Evolutionary conservation across 2,113 vertebrate genomes (phyloP), one percentile per base, ranked within the genome.

Genomic region (Phoenicopterus ruber): DNA sequence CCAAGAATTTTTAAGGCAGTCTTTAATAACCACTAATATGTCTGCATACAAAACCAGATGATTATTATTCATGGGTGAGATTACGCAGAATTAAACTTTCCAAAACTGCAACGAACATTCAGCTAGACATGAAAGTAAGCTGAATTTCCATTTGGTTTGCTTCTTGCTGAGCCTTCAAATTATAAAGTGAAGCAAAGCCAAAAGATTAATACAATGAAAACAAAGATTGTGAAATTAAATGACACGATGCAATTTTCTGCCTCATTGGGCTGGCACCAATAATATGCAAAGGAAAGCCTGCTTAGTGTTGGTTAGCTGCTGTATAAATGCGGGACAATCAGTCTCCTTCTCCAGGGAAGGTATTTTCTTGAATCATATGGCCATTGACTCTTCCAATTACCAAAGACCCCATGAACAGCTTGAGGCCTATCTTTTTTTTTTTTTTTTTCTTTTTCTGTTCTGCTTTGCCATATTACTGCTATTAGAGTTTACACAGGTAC

Each of bases 221-320:
- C 98, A 99, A 99, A 99, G 98, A 99, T 98, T 99, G 98, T 98
- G 98, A 98, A 99, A 99, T 99, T 98, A 99, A 99, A 99, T 98
- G 99, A 99, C 98, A 99, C 97, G 98, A 99, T 98, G 98, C 98
- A 99, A 99, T 99, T 99, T 99, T 99, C 99, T 98, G 98, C 98
- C 98, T 99, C 98, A 98, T 98, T 98, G 98, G 98, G 97, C 98
- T 98, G 98, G 97, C 98, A 98, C 98, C 98, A 98, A 98, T 98
- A 98, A 97, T 97, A 98, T 98, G 98, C 98, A 98, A 97, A 98
- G 97, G 97, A 95, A 98, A 98, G 98, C 96, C 97, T 97, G 97
- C 97, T 97, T 98, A 97, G 97, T 96, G 93, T 97, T 97, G 97
- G 98, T 98, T 98, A 98, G 98, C 94, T 97, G 95, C 96, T 97